Base-by-base conservation (phyloP, 2,113 vertebrate genomes). In the Gyps fulvus region DNA sequence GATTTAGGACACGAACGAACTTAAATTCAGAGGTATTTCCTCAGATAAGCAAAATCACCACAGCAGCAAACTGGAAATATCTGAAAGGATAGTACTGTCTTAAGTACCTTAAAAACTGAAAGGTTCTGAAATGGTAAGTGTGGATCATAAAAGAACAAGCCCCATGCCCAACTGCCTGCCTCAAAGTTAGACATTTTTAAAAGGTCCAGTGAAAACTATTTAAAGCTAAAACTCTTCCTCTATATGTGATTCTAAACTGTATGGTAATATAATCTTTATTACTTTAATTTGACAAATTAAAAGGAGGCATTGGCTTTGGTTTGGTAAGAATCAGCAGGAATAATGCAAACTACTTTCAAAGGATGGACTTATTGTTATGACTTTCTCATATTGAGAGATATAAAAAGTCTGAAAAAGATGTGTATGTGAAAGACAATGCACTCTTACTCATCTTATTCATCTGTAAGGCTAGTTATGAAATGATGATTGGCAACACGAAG, bases 81-180 rank as follows among this genome's bases (percentile, higher is more conserved):
- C 9, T 61, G 36, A 72, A 62, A 81, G 19, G 10, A 49, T 49
- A 23, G 5, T 34, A 57, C 5, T 45, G 20, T 65, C 45, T 36
- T 17, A 49, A 55, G 8, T 27, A 88, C 43, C 57, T 72, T 45
- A 27, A 86, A 90, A 61, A 80, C 11, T 4, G 27, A 76, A 49
- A 92, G 20, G 52, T 32, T 72, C 17, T 76, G 8, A 74, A 71
- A 80, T 34, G 20, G 2, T 34, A 67, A 79, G 25, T 40, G 38
- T 32, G 25, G 38, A 50, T 29, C 17, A 52, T 42, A 79, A 63
- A 79, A 84, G 21, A 63, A 42, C 17, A 69, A 80, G 18, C 5
- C 23, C 32, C 0, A 1, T 62, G 19, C 16, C 22, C 26, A 71
- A 22, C 3, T 1, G 34, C 19, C 22, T 70, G 26, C 10, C n/a